These are phyloP conservation scores for Euplagia quadripunctaria DNA, from an alignment of 2,888 invertebrate species.

Conservation along the genomic window DNA sequence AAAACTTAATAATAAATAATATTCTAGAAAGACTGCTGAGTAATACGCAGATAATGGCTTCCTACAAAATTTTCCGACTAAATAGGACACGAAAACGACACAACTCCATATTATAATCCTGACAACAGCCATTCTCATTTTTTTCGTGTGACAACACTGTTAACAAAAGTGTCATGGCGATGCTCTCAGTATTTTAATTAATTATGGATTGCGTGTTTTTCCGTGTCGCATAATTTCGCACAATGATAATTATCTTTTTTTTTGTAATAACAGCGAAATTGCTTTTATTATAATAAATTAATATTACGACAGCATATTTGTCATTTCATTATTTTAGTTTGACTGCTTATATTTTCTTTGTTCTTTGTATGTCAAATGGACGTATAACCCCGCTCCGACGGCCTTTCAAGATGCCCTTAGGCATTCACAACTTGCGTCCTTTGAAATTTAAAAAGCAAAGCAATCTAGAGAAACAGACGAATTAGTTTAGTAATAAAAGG, in stretches of 20 bases:
- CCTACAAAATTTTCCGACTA: conserved; percentile 23
- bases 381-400: background rate
- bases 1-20: conserved; percentile 14
- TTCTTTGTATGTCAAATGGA: background rate
- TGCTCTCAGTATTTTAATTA: conserved; percentile 42
- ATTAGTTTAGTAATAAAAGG: background rate
- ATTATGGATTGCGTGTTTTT: conserved; percentile 41
- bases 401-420: background rate
- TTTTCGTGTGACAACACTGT: conserved; percentile 40
- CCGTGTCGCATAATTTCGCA: conserved; percentile 29
- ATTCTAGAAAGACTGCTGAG: conserved; percentile 17
- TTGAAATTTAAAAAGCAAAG: background rate
- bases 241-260: conserved; percentile 32
- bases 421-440: background rate
- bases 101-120: conserved; percentile 38
- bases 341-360: conserved; percentile 1
- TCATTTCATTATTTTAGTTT: conserved; percentile 5
- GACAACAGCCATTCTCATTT: conserved; percentile 40
- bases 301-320: conserved; percentile 7
- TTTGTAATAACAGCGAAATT: conserved; percentile 24
- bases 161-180: conserved; percentile 45
- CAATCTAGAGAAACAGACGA: background rate
- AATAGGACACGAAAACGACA: conserved; percentile 44
- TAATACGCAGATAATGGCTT: conserved; percentile 20
- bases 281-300: conserved; percentile 21